Evolutionary conservation across 2,113 vertebrate genomes (phyloP).

Genomic region (Hyla sarda): DNA sequence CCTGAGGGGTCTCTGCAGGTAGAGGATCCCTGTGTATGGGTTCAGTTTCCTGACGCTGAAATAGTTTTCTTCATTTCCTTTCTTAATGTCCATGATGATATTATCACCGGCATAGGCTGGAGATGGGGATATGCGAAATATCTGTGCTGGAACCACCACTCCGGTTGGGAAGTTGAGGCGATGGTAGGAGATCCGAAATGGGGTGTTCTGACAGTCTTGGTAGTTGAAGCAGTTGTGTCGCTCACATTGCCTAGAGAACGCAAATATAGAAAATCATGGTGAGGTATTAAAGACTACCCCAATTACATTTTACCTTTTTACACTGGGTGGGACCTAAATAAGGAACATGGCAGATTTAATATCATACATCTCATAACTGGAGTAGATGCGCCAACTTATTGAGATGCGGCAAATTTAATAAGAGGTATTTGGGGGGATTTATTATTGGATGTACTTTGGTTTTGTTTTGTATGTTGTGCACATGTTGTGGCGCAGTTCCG

Average conservation of each 20-base stretch:
- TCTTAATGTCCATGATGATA: conserved; percentile 82
- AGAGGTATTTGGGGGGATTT: no score
- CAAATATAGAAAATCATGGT: neutral
- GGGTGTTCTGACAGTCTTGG: conserved; percentile 83
- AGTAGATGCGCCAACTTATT: no score
- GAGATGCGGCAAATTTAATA: no score
- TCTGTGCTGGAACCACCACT: conserved; percentile 85
- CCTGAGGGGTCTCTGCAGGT: conserved; percentile 80
- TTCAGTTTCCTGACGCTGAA: conserved; percentile 88
- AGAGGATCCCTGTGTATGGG: conserved; percentile 86
- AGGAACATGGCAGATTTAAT: no score
- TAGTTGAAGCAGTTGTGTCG: conserved; percentile 81
- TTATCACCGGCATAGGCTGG: conserved; percentile 87
- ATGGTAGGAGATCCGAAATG: conserved; percentile 86
- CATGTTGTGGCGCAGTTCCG: no score
- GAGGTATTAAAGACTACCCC: neutral
- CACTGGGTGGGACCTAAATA: no score
- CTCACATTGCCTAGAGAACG: conserved; percentile 83
- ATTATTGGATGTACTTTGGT: no score
- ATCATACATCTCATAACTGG: no score
- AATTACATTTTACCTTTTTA: no score
- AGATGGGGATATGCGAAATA: conserved; percentile 91
- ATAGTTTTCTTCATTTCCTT: conserved; percentile 87
- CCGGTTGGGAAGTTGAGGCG: conserved; percentile 91
- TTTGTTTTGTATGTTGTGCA: no score